phyloP scores from a whole-genome alignment of 92 coral and sea anemone species.

The Palythoa caribaeorum region DNA sequence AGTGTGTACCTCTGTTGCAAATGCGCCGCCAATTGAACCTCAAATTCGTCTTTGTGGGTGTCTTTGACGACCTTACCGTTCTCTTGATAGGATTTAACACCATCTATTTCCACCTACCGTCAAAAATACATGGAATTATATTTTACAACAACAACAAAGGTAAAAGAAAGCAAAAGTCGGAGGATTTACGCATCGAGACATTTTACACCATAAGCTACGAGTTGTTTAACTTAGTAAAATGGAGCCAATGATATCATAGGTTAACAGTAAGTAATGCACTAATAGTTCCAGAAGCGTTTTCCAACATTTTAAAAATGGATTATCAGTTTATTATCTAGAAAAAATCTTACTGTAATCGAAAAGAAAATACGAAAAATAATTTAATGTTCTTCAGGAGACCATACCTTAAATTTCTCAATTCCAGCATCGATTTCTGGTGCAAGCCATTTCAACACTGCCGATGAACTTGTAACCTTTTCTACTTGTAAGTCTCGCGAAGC shows the following conservation, averaged over 20 bases:
- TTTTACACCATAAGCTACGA: too few species aligned
- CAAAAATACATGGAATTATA: background rate
- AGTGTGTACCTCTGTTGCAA: conserved; percentile 60
- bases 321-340: too few species aligned
- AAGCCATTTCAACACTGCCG: conserved; percentile 69
- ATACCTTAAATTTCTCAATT: conserved; percentile 76
- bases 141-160: background rate
- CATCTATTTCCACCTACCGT: conserved; percentile 68
- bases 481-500: conserved; percentile 60
- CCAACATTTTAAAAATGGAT: too few species aligned
- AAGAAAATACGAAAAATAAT: background rate
- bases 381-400: background rate
- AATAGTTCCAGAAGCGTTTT: too few species aligned
- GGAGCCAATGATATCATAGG: too few species aligned
- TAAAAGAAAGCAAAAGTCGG: background rate
- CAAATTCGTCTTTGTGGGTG: conserved; percentile 61
- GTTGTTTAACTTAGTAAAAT: too few species aligned
- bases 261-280: too few species aligned
- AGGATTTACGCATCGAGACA: too few species aligned
- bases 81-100: conserved; percentile 67
- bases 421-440: conserved; percentile 84
- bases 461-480: conserved; percentile 59
- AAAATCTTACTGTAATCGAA: too few species aligned
- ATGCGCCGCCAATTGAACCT: conserved; percentile 47
- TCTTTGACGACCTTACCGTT: conserved; percentile 56